Evolutionary conservation across 2,797 vertebrate genomes (phyloP).

Genomic region (Sphenopsis melanotis): DNA sequence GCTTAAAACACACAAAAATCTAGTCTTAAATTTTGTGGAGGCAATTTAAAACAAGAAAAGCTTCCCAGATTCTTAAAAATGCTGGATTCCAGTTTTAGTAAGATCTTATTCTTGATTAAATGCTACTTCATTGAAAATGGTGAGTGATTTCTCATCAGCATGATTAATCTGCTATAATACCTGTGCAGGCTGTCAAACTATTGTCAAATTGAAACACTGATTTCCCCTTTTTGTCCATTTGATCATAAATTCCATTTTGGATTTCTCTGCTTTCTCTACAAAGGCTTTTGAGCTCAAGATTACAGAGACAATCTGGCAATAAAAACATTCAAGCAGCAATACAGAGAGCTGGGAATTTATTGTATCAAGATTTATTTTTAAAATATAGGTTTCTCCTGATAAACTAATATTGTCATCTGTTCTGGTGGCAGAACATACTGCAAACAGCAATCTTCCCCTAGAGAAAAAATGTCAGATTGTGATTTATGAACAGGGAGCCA

Average conservation of each 20-base stretch:
- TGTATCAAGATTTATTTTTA: slow-evolving; percentile 56
- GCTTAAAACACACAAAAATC: neutral
- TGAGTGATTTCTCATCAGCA: neutral
- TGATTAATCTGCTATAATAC: neutral
- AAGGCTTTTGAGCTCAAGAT: slow-evolving; percentile 17
- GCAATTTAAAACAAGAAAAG: neutral
- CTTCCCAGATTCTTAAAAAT: neutral
- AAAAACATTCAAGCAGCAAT: slow-evolving; percentile 20
- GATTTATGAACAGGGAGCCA: slow-evolving; percentile 66
- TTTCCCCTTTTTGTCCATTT: neutral
- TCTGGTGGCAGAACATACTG: slow-evolving; percentile 51
- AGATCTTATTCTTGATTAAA: neutral
- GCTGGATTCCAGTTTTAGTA: neutral
- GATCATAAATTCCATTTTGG: neutral
- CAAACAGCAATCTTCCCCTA: slow-evolving; percentile 55
- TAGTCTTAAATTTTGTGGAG: neutral
- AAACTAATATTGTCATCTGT: slow-evolving; percentile 69
- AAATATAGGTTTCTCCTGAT: slow-evolving; percentile 55
- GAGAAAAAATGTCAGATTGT: slow-evolving; percentile 61
- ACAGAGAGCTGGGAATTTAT: slow-evolving; percentile 44
- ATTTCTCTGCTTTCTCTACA: neutral
- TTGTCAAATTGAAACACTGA: neutral
- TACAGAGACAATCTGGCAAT: neutral
- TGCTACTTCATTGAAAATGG: neutral
- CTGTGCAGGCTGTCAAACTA: neutral